These are phyloP conservation scores for Lerema accius DNA, from an alignment of 1,140 invertebrate genomes.

Conservation along the genomic window DNA sequence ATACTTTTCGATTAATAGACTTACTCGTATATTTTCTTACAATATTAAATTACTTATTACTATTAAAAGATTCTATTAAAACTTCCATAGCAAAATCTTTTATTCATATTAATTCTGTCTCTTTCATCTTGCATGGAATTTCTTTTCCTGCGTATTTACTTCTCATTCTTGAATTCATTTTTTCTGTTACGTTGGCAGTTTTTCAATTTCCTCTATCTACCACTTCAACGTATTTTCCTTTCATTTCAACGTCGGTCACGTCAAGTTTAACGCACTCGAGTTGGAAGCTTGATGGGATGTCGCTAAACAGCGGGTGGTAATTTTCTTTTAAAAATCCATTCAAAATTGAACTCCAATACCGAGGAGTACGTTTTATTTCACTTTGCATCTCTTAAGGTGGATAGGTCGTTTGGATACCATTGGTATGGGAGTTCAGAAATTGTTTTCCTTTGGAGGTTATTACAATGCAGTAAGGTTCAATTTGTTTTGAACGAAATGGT, in stretches of 20 bases:
- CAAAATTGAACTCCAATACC: conserved; percentile 15
- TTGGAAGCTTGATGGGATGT: conserved; percentile 43
- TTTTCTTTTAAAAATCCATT: conserved; percentile 22
- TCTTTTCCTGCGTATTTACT: not conserved
- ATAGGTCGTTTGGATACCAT: not conserved
- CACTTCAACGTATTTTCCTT: conserved; percentile 14
- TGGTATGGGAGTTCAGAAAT: conserved; percentile 11
- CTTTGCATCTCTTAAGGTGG: not conserved
- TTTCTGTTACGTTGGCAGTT: not conserved
- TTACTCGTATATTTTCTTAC: too few relatives aligned
- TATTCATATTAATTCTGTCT: conserved; percentile 7
- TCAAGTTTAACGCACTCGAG: conserved; percentile 51
- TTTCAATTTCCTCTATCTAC: conserved; percentile 16
- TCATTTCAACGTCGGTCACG: conserved; percentile 24
- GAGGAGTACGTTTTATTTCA: conserved; percentile 1
- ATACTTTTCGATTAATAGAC: too few relatives aligned
- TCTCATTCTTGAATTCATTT: not conserved
- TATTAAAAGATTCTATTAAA: conserved; percentile 1
- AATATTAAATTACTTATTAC: too few relatives aligned
- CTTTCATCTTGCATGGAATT: conserved; percentile 2
- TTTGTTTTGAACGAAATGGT: not conserved
- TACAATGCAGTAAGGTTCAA: conserved; percentile 20
- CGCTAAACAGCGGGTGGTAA: conserved; percentile 34
- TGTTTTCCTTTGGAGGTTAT: conserved; percentile 27
- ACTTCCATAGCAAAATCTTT: not conserved